phyloP scores from a whole-genome alignment of 37 sponge, comb jelly and placozoan species.

The Tethya wilhelma region DNA sequence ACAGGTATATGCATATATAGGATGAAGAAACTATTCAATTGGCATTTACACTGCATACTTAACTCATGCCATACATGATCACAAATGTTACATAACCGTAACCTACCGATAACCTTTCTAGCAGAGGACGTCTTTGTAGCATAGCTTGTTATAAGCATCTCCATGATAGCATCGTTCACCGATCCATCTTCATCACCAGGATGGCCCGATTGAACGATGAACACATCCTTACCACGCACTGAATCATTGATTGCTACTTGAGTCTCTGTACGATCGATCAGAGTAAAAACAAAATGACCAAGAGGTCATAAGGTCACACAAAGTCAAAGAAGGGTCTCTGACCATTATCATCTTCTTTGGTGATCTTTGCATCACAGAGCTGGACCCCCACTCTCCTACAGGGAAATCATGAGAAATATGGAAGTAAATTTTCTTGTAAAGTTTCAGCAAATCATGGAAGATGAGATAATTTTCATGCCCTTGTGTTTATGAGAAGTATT shows the following conservation, averaged over 20 bases:
- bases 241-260: constrained; percentile 80
- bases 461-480: too few species aligned
- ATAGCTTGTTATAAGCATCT: constrained; percentile 91
- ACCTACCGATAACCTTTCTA: constrained; percentile 80
- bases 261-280: constrained; percentile 52
- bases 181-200: constrained; percentile 16
- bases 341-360: constrained; percentile 49
- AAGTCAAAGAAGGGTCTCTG: neutral
- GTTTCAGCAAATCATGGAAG: too few species aligned
- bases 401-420: neutral
- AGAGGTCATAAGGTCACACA: neutral
- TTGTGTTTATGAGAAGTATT: too few species aligned
- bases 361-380: constrained; percentile 49
- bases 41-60: too few species aligned
- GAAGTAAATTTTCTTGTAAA: neutral
- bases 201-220: constrained; percentile 90
- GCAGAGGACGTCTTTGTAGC: constrained; percentile 94
- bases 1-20: too few species aligned
- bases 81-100: neutral
- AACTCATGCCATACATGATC: neutral
- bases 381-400: constrained; percentile 51
- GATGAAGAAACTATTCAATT: too few species aligned
- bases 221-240: constrained; percentile 94
- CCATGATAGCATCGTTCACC: constrained; percentile 91
- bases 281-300: neutral